Percentiles rank a stretch among this genome's conserved stretches.
Conservation (phyloP, 2,888 invertebrate genomes). For the Merodon equestris region DNA sequence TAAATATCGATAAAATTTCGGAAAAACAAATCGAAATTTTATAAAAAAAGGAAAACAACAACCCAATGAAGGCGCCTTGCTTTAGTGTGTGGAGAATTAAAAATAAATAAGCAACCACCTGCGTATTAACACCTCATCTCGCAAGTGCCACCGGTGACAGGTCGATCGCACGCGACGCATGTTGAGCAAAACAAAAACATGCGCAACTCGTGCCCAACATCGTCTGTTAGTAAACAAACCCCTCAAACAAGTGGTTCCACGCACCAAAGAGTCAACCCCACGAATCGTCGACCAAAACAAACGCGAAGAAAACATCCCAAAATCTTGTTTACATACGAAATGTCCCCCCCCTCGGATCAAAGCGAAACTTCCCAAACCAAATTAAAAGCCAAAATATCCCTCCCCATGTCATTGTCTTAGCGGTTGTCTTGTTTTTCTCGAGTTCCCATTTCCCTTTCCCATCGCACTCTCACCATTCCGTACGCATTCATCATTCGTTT, state of each 20-base stretch:
- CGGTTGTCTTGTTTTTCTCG: conserved; percentile 12
- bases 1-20: too few species aligned
- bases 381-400: conserved; percentile 21
- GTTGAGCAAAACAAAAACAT: conserved; percentile 10
- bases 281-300: conserved; percentile 47
- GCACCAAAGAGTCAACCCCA: neutral
- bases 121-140: neutral
- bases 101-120: conserved; percentile 9
- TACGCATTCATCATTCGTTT: conserved; percentile 41
- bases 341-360: neutral
- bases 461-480: conserved; percentile 6
- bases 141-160: neutral
- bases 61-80: too few species aligned
- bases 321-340: conserved; percentile 11
- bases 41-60: neutral
- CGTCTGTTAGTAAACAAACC: conserved; percentile 53
- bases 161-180: neutral
- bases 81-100: neutral
- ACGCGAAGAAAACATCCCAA: conserved; percentile 24
- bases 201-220: conserved; percentile 37
- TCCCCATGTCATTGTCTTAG: conserved; percentile 3
- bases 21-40: neutral
- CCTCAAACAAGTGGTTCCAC: neutral
- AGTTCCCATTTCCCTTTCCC: too few species aligned
- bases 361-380: conserved; percentile 4